Evolutionary conservation across 2,797 vertebrate species (phyloP).

Genomic region (Tokudaia tokunoshimensis): DNA sequence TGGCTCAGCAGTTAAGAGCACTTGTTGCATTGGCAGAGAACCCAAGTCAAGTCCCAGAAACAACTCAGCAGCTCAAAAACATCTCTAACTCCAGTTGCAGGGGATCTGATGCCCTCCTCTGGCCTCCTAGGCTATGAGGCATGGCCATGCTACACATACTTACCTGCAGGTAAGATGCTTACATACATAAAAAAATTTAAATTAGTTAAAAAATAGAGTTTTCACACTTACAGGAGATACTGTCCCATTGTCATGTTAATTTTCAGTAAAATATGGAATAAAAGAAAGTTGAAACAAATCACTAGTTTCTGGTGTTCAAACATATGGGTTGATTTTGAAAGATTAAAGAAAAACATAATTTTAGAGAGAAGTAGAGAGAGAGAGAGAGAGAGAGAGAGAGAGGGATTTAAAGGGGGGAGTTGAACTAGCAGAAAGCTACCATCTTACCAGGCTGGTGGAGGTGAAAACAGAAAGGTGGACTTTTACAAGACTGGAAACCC

Average conservation of each 20-base stretch:
- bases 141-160: not conserved
- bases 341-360: not conserved
- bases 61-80: not conserved
- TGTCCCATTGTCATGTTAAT: not conserved
- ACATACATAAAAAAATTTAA: not conserved
- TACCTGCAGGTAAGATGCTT: not conserved
- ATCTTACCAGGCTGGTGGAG: not conserved
- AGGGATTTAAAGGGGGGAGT: too few species aligned
- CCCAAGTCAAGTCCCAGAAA: not conserved
- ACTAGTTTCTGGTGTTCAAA: not conserved
- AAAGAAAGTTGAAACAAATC: not conserved
- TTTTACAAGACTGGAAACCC: not conserved
- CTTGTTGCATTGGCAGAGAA: not conserved
- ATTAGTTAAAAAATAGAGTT: not conserved
- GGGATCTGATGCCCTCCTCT: not conserved
- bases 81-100: not conserved
- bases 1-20: not conserved
- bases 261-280: constrained; percentile 7
- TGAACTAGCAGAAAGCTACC: not conserved
- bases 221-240: not conserved
- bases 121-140: not conserved
- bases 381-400: too few species aligned
- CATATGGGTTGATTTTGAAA: not conserved
- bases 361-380: not conserved
- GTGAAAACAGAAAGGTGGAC: not conserved